Base-by-base conservation (phyloP, 2,113 vertebrate species). In the Poeciliopsis retropinna region DNA sequence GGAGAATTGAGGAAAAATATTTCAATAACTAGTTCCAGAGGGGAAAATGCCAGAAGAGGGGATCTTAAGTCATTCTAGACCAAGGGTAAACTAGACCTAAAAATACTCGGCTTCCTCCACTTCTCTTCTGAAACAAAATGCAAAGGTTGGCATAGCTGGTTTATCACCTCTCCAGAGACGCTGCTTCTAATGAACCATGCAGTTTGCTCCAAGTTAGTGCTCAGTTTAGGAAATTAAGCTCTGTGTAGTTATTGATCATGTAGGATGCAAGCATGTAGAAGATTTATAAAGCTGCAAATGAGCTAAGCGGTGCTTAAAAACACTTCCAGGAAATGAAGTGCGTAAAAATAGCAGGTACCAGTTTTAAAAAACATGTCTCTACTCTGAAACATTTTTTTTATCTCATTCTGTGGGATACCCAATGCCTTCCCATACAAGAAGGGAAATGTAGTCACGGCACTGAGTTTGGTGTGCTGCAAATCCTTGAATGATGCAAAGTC, bases 1-100 rank as follows among this genome's bases (percentile, higher is more conserved):
- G 73, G 93, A 92, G 91, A 74, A 90, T 89, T 54, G 29, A 61
- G 81, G 85, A 93, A 93, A 92, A 89, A 91, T 92, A 91, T 94
- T 93, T 89, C 88, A 93, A 86, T 91, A 89, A 91, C 92, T 90
- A n/a, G 82, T 75, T 77, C 78, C 44, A 60, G 70, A 28, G 0
- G 60, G n/a, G 79, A 80, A 86, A 93, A 85, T 6, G 88, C 92
- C 85, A 14, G 15, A 85, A 88, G 92, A 81, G 83, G 77, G 57
- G 78, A 60, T 88, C 89, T 92, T 86, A 67, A 89, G 92, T 79
- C 68, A 85, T 93, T 89, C 90, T 72, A 61, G 75, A 87, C 69
- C 80, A 81, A 81, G 85, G 86, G 85, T 90, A 86, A 90, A 87
- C 82, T 82, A 86, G 68, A 73, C 67, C 83, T 93, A 92, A 92